These are phyloP conservation scores for Pyrocoelia pectoralis DNA, from an alignment of 2,888 invertebrate genomes.

Conservation along the genomic window DNA sequence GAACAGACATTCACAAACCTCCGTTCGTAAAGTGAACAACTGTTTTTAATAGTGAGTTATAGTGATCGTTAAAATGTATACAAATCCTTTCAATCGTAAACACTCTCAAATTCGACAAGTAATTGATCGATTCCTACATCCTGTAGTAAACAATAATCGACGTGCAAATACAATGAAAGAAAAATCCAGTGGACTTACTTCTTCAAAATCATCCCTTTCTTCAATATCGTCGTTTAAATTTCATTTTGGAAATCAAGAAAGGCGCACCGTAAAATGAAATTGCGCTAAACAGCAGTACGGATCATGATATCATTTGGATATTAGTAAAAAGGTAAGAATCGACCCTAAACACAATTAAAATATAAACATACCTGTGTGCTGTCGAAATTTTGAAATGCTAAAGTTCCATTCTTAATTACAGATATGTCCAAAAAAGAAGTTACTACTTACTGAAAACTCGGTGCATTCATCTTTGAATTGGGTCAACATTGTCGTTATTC, in stretches of 20 bases:
- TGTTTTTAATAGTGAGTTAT: not conserved
- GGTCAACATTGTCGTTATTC: too few relatives aligned
- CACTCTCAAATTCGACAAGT: slow-evolving; percentile 73
- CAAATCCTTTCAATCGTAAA: slow-evolving; percentile 75
- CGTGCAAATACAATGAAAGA: slow-evolving; percentile 9
- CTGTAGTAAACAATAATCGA: slow-evolving; percentile 51
- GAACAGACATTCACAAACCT: slow-evolving; percentile 16
- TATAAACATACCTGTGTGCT: too few relatives aligned
- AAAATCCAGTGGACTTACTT: slow-evolving; percentile 3
- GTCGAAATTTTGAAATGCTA: too few relatives aligned
- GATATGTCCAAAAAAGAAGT: too few relatives aligned
- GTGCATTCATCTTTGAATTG: too few relatives aligned
- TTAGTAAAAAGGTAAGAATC: not conserved
- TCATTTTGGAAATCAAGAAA: not conserved
- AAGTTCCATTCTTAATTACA: too few relatives aligned
- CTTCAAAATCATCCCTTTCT: slow-evolving; percentile 24
- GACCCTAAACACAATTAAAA: too few relatives aligned
- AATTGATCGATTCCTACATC: slow-evolving; percentile 69
- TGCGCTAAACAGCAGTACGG: not conserved
- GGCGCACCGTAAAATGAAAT: not conserved
- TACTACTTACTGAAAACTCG: too few relatives aligned
- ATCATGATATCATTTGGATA: not conserved
- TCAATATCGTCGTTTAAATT: slow-evolving; percentile 17
- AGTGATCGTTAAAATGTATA: slow-evolving; percentile 64
- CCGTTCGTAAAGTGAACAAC: slow-evolving; percentile 8